A percentile compares a stretch with the other conserved stretches of the same genome.
phyloP scores from a whole-genome alignment of 2,888 invertebrate species.

The Cantharis rufa region DNA sequence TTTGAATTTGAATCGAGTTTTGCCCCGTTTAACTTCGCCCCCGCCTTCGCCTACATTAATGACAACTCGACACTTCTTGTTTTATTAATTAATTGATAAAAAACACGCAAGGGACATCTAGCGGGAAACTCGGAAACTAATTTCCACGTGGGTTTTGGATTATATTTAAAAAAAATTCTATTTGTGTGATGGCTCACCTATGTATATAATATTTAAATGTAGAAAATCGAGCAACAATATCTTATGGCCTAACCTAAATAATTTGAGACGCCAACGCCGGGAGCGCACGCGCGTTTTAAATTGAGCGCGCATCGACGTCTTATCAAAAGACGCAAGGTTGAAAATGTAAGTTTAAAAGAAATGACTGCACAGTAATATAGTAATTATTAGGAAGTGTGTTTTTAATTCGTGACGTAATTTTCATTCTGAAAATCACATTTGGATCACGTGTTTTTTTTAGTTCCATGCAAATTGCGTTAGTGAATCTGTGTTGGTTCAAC shows the following conservation, averaged over 20 bases:
- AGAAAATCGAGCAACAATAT: not conserved
- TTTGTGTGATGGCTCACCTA: not conserved
- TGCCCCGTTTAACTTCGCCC: not conserved
- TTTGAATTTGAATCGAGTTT: too few relatives aligned
- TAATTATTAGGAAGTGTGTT: not conserved
- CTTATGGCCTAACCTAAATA: not conserved
- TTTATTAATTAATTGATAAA: not conserved
- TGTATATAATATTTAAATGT: not conserved
- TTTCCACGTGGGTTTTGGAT: not conserved
- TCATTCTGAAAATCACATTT: not conserved
- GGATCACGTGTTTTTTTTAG: not conserved
- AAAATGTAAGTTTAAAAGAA: not conserved
- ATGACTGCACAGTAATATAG: not conserved
- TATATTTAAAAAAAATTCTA: not conserved
- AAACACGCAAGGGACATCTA: not conserved
- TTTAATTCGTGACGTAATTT: not conserved
- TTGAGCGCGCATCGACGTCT: not conserved
- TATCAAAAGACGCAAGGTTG: not conserved
- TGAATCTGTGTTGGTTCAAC: slow-evolving; percentile 1
- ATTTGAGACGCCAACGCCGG: not conserved
- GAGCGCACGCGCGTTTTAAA: not conserved
- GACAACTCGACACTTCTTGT: not conserved
- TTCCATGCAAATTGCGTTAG: not conserved
- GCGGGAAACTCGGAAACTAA: not conserved
- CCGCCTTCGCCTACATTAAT: not conserved